A percentile compares a stretch with the other conserved stretches of the same genome.
These are phyloP conservation scores for Aleiodes leptofemur DNA, from an alignment of 2,888 invertebrate species.

Conservation along the genomic window DNA sequence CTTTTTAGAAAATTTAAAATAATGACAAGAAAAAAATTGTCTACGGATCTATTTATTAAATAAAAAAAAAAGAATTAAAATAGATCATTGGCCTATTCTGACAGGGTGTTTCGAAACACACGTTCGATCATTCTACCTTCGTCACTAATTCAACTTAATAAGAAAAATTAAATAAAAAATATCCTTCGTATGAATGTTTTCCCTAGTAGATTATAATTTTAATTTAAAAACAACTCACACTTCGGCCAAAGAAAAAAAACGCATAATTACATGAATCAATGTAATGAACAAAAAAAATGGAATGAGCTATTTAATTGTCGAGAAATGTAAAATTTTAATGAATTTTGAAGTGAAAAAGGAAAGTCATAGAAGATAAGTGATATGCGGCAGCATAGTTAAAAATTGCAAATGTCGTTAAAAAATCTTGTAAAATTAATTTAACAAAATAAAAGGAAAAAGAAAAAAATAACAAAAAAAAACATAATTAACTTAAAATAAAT, in stretches of 20 bases:
- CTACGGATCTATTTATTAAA: not conserved
- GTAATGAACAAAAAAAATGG: too few species aligned
- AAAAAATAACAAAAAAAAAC: conserved; percentile 16
- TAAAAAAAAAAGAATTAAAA: not conserved
- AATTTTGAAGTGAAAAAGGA: not conserved
- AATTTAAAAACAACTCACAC: conserved; percentile 2
- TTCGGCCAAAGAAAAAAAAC: not conserved
- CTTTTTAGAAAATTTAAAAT: conserved; percentile 9
- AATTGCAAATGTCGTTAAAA: conserved; percentile 16
- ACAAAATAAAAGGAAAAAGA: conserved; percentile 24
- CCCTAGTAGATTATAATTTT: conserved; percentile 8
- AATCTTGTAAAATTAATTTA: conserved; percentile 4
- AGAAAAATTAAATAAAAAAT: conserved; percentile 16
- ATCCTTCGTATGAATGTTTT: not conserved
- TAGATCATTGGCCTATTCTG: conserved; percentile 51
- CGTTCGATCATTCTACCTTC: conserved; percentile 47
- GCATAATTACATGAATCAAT: too few species aligned
- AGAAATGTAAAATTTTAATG: not conserved
- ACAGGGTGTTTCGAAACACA: conserved; percentile 52
- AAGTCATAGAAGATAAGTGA: conserved; percentile 33
- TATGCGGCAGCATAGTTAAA: conserved; percentile 37
- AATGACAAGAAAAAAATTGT: not conserved
- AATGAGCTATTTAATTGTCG: too few species aligned
- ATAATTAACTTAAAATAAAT: not conserved
- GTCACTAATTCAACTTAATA: conserved; percentile 16